Conservation (phyloP, 2,888 invertebrate species). For the Euzetes globulus region DNA sequence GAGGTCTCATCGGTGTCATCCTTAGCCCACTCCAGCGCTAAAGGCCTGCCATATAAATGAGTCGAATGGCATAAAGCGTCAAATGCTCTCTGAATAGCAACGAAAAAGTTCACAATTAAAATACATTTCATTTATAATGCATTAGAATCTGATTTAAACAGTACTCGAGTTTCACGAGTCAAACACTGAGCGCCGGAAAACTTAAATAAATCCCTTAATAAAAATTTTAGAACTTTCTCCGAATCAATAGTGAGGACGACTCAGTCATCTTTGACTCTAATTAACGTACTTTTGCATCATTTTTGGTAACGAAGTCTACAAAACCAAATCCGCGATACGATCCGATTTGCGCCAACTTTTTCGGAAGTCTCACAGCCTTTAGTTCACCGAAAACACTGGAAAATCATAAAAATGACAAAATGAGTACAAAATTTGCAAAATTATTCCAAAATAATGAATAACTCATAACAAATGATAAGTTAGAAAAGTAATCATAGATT, state of each 20-base stretch:
- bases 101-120: neutral
- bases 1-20: constrained; percentile 4
- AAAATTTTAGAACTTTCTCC: constrained; percentile 18
- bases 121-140: constrained; percentile 20
- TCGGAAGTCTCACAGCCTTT: constrained; percentile 78
- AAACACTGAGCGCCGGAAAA: neutral
- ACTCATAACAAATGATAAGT: neutral
- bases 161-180: neutral
- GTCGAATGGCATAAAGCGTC: constrained; percentile 88
- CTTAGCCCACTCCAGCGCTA: constrained; percentile 93
- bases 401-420: constrained; percentile 42
- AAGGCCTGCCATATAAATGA: constrained; percentile 89
- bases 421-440: constrained; percentile 1
- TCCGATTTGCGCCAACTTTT: constrained; percentile 70
- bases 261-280: neutral
- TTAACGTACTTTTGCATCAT: constrained; percentile 74
- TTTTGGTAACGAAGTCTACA: constrained; percentile 78
- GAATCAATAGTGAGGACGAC: neutral
- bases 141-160: neutral
- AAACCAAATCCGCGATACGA: constrained; percentile 94
- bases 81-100: constrained; percentile 65
- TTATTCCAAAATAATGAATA: neutral
- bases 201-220: constrained; percentile 20
- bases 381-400: constrained; percentile 84
- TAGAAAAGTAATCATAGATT: neutral